Base-by-base conservation (phyloP, 2,888 invertebrate species). In the Pollenia griseotomentosa region DNA sequence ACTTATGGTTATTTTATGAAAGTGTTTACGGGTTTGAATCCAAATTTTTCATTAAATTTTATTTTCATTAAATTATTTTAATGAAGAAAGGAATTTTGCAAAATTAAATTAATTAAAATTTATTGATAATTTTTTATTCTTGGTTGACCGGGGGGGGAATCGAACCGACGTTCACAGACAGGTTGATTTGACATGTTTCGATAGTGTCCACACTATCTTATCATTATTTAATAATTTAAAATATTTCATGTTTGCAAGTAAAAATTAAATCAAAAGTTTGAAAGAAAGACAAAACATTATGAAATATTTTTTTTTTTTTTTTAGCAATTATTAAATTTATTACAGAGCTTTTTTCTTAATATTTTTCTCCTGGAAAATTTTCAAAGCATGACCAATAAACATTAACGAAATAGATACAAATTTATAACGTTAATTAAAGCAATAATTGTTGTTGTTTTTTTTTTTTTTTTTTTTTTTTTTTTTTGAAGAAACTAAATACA, bases 361-460 rank as follows among this genome's bases (percentile, higher is more conserved):
- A 53, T 33, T 33, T 33, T 33, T 40, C 51, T 46, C 48, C 5
- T n/a, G 11, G 16, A 63, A 63, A 63, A 7, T 33, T 66, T 75
- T 51, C 9, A 65, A 33, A 70, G 70, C 70, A 71, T 53, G 61
- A 71, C 70, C 79, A 63, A 51, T 71, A 61, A 16, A 80, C 44
- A 61, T 61, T 63, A 71, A 11, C 12, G 61, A 61, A 80, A 55
- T 55, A 63, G 55, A 53, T 42, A 44, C 23, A 33, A 61, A 44
- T 71, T 33, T 44, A 16, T 55, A 48, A 19, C 51, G 12, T 14
- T 33, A 33, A 33, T 40, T 16, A 9, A n/a, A 40, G n/a, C 57
- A 66, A 55, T 61, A 44, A 46, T 59, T 33, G 33, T 33, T 1
- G 1, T 33, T 33, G 19, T 19, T 19, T 33, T 33, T 33, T 33